phyloP scores from a whole-genome alignment of 2,797 vertebrate genomes.

The Lates japonicus region DNA sequence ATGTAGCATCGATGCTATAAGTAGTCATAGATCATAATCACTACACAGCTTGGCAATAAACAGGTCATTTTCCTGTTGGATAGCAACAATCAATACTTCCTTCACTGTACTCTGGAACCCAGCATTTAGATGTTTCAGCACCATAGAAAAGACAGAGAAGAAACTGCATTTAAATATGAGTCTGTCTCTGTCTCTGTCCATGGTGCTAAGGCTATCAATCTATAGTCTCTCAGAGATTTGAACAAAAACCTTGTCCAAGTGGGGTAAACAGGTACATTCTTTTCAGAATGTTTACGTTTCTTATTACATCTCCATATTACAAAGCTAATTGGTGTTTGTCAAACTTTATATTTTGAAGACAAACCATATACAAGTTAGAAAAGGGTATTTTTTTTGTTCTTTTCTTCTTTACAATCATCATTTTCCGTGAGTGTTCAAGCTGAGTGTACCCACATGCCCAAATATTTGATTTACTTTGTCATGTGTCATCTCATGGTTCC shows the following conservation, averaged over 20 bases:
- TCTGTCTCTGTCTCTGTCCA: constrained; percentile 15
- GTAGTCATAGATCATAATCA: neutral
- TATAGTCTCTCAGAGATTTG: neutral
- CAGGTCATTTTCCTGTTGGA: neutral
- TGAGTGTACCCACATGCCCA: neutral
- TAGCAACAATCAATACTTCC: neutral
- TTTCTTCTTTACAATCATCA: no score
- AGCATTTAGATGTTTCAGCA: neutral
- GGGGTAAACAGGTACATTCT: no score
- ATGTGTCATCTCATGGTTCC: no score
- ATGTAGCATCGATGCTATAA: neutral
- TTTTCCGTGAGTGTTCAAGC: neutral
- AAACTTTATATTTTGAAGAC: no score
- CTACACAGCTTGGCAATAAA: constrained; percentile 3
- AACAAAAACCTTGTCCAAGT: no score
- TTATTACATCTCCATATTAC: no score
- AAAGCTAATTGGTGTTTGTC: no score
- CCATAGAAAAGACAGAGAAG: neutral
- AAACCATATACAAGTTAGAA: no score
- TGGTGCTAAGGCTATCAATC: constrained; percentile 14
- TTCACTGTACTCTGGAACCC: neutral
- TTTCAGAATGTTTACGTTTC: no score
- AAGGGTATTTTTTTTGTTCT: no score
- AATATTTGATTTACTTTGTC: neutral
- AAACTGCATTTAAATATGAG: no score